Percentiles rank a stretch among this genome's conserved stretches.
Evolutionary conservation across 1,140 invertebrate species (phyloP).

Genomic region (Piezodorus guildinii): DNA sequence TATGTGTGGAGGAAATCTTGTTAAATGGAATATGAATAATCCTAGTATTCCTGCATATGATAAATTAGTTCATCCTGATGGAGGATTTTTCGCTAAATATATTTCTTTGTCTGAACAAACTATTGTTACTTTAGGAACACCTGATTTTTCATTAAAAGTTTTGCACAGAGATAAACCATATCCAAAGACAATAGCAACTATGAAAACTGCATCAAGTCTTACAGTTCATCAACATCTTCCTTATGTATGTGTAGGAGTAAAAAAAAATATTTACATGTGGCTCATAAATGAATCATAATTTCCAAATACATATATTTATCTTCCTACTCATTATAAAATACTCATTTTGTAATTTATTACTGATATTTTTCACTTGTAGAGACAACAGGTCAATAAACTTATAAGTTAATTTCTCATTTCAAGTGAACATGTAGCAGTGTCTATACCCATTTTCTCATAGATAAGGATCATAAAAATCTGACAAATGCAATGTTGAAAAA

Average conservation of each 20-base stretch:
- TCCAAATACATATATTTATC: neutral
- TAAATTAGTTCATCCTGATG: conserved; percentile 8
- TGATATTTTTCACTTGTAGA: no score
- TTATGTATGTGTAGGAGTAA: conserved; percentile 47
- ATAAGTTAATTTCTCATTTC: no score
- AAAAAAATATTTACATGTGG: conserved; percentile 50
- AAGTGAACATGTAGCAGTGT: no score
- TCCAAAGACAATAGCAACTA: neutral
- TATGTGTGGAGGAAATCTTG: conserved; percentile 10
- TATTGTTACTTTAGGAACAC: conserved; percentile 15
- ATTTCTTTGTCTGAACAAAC: conserved; percentile 11
- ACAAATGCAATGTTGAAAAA: no score
- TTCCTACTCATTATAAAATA: neutral
- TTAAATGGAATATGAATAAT: neutral
- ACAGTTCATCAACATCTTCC: conserved; percentile 50
- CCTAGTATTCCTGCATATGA: conserved; percentile 12
- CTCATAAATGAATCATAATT: conserved; percentile 33
- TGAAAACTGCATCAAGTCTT: conserved; percentile 37
- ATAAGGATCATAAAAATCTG: no score
- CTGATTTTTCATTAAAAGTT: conserved; percentile 13
- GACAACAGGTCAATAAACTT: no score
- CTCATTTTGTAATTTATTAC: no score
- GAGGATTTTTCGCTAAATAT: conserved; percentile 13
- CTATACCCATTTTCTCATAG: no score
- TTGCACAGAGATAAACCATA: neutral